Percentiles rank a stretch among this genome's conserved stretches.
These are phyloP conservation scores for Myiagra hebetior DNA, from an alignment of 2,113 vertebrate genomes.

Conservation along the genomic window DNA sequence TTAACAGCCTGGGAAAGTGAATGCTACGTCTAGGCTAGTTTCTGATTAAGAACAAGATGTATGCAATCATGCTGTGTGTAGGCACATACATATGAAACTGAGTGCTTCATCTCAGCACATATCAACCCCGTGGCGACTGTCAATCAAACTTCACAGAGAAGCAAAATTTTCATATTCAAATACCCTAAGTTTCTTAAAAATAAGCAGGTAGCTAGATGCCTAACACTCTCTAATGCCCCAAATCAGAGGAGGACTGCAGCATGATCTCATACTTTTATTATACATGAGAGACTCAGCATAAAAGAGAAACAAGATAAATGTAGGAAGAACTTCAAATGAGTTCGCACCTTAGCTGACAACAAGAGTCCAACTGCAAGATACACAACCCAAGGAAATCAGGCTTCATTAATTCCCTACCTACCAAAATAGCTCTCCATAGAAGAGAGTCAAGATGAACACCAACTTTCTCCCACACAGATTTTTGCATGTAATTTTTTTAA, in stretches of 20 bases:
- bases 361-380: not conserved
- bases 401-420: constrained; percentile 33
- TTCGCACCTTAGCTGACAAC: not conserved
- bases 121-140: not conserved
- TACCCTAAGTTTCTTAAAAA: not conserved
- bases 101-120: not conserved
- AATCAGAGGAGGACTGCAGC: not conserved
- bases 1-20: not conserved
- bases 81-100: not conserved
- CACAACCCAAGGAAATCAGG: not conserved
- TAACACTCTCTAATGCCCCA: not conserved
- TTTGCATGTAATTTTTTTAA: not conserved
- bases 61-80: not conserved
- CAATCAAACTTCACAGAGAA: not conserved
- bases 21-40: not conserved
- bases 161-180: not conserved
- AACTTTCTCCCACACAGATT: constrained; percentile 21
- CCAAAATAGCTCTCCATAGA: constrained; percentile 10
- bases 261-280: not conserved
- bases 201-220: not conserved
- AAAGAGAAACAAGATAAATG: not conserved
- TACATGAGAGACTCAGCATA: not conserved
- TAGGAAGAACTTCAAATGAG: not conserved
- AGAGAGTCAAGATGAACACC: not conserved
- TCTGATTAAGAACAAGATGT: not conserved